Conservation (phyloP, 2,888 invertebrate genomes). For the Leptinotarsa haldemani region DNA sequence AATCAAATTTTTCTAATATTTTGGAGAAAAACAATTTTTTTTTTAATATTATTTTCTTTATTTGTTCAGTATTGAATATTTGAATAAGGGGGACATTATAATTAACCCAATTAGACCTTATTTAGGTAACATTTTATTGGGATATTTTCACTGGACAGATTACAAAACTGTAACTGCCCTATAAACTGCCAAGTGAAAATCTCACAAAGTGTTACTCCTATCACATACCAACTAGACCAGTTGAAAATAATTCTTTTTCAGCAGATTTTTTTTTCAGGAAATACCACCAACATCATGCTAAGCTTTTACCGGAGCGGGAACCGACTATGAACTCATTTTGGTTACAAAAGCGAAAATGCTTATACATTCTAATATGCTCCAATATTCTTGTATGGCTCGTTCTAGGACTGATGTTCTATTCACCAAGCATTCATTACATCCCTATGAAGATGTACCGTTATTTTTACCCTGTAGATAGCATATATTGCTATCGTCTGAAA, state of each 20-base stretch:
- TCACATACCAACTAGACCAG: neutral
- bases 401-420: conserved; percentile 17
- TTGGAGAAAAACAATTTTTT: too few species aligned
- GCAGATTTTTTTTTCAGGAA: neutral
- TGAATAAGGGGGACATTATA: too few species aligned
- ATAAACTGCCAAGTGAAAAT: too few species aligned
- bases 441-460: conserved; percentile 43
- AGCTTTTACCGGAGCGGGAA: neutral
- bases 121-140: too few species aligned
- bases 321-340: conserved; percentile 22
- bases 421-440: conserved; percentile 26
- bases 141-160: too few species aligned
- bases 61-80: too few species aligned
- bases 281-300: neutral
- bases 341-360: conserved; percentile 36
- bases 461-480: conserved; percentile 50
- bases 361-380: conserved; percentile 36
- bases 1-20: too few species aligned
- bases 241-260: neutral
- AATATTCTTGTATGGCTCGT: conserved; percentile 23
- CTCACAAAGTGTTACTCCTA: too few species aligned
- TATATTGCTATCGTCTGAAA: conserved; percentile 56
- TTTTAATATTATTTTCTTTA: too few species aligned
- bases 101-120: too few species aligned
- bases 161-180: too few species aligned